Evolutionary conservation across 2,888 invertebrate genomes (phyloP), one percentile per base, ranked within the genome.

Genomic region (Gibbula magus): DNA sequence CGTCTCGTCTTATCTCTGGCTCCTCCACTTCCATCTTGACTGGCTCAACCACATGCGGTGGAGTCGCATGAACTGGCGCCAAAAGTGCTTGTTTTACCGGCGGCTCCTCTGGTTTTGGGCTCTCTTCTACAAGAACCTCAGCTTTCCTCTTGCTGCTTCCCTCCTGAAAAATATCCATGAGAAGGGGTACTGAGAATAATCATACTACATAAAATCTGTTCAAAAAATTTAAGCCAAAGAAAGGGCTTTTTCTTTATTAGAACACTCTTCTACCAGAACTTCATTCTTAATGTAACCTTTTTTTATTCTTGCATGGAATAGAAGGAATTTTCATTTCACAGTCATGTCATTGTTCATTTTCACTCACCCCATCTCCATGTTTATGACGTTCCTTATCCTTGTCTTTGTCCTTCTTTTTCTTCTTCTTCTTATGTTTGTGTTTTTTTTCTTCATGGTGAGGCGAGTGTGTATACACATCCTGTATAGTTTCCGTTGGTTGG

Each of bases 371-470:
- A 61, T 81, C 45, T 10, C 45, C 80, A 77, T 86, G 84, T 82
- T 83, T 85, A 52, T 84, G 85, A 25, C 84, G 67, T 54, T 85
- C 85, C 80, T 86, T 88, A 0, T 89, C 89, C 75, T 83, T 87
- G 45, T 87, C 87, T 29, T 80, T 86, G 10, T 83, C 83, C 73
- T 84, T 86, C 53, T 87, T 89, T 84, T 91, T 91, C 82, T 91
- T 91, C 86, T 91, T 91, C 81, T 91, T 89, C 82, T 91, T 91
- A 76, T 89, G 89, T 78, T 89, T 89, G 80, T 89, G 88, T 79
- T 85, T 84, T 39, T 85, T 85, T 39, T 88, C 86, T 39, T 85
- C 86, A 39, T 67, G 75, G 29, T 77, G 77, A 73, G 74, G 79
- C 76, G 74, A 79, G 75, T 66, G 80, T 51, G 39, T 82, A 29